Percentiles rank a stretch among this genome's conserved stretches.
These are phyloP conservation scores for Bos indicus DNA, from an alignment of 2,113 vertebrate genomes.

Conservation along the genomic window DNA sequence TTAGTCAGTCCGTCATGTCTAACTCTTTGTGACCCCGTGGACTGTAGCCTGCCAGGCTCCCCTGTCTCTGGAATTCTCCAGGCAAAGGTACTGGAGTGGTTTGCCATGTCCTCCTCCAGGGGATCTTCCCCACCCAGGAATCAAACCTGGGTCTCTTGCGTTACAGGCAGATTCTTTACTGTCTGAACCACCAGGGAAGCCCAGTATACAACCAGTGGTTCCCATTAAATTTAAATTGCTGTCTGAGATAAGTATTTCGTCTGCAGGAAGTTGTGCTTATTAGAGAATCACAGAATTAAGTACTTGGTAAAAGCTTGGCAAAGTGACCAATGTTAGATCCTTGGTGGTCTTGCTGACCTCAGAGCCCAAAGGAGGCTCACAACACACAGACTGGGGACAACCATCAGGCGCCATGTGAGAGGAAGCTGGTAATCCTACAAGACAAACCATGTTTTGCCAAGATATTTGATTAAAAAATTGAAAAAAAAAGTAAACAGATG, in stretches of 20 bases:
- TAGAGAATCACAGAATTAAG: not conserved
- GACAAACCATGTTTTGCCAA: slow-evolving; percentile 62
- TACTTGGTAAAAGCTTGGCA: not conserved
- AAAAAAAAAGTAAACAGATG: slow-evolving; percentile 71
- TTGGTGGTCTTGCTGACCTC: not conserved
- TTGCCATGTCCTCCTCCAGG: not conserved
- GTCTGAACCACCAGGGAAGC: not conserved
- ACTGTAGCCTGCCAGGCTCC: not conserved
- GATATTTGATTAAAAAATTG: slow-evolving; percentile 67
- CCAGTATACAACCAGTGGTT: not conserved
- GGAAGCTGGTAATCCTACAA: slow-evolving; percentile 54
- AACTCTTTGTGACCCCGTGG: not conserved
- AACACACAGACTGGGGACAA: not conserved
- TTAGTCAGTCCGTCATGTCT: not conserved
- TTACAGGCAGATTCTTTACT: not conserved
- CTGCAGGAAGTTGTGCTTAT: not conserved
- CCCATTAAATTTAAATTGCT: not conserved
- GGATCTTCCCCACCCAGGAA: not conserved
- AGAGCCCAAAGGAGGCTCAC: slow-evolving; percentile 48
- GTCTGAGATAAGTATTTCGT: not conserved
- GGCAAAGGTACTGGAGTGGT: not conserved
- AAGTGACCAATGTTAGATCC: not conserved
- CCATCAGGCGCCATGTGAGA: slow-evolving; percentile 55
- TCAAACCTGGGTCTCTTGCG: not conserved
- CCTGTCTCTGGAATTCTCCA: not conserved